Evolutionary conservation across 2,797 vertebrate genomes (phyloP), one percentile per base, ranked within the genome.

Genomic region (Jordanella pulchra): DNA sequence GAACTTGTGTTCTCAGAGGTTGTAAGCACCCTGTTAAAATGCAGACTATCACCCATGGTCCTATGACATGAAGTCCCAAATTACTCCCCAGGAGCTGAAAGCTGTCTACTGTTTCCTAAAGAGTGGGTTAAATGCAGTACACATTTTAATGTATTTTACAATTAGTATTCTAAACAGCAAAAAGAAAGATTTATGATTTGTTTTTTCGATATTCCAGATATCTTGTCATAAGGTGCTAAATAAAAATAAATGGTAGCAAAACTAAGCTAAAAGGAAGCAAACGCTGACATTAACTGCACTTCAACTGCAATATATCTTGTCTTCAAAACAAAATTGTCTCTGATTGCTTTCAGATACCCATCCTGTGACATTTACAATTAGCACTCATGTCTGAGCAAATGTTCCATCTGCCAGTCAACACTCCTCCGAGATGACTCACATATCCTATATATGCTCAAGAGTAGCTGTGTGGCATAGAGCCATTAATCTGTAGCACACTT

Each of bases 401-500:
- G 65, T 74, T 73, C 65, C 64, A 51, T 72, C 76, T 72, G 45
- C 63, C 65, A 39, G 75, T 80, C 75, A 2, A 35, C 51, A 60
- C 48, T 81, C 44, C 77, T 74, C 64, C 42, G 72, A 18, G 67
- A 71, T 85, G 87, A 81, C 66, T 83, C 80, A 78, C 25, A 74
- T 50, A 81, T 75, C 75, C 71, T 68, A 50, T 30, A 28, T 66
- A 13, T 58, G 67, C 80, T 71, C 60, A 39, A 73, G 67, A 67
- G 55, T 45, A 63, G 75, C 11, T 27, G 65, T 77, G 67, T 81
- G 35, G 74, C 79, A 83, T 39, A 60, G 55, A 84, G 69, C 69
- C 77, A 81, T 87, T 89, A 70, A 84, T 85, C 75, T 84, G 67
- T 1, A 50, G 58, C 71, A 70, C 18, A 73, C 77, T 82, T 53